A percentile compares a stretch with the other conserved stretches of the same genome.
Conservation (phyloP, 2,797 vertebrate species). For the Poeciliopsis presidionis region DNA sequence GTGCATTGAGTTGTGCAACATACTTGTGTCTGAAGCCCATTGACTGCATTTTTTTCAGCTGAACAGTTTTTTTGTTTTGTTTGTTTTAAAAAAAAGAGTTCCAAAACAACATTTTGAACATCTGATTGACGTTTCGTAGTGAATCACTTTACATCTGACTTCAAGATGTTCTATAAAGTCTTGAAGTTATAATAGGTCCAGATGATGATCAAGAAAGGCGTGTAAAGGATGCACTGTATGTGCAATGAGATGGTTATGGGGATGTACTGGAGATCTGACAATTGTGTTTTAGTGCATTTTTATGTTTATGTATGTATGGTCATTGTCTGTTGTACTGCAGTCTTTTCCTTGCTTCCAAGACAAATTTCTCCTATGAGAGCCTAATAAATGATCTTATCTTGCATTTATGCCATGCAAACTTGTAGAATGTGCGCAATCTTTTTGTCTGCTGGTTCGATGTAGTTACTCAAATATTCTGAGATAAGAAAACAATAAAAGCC, state of each 20-base stretch:
- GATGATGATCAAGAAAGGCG: no score
- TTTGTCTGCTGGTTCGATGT: not conserved
- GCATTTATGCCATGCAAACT: not conserved
- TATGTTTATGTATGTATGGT: not conserved
- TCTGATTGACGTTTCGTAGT: not conserved
- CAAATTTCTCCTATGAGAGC: no score
- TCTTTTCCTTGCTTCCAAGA: no score
- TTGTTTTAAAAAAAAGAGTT: not conserved
- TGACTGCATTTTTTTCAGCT: not conserved
- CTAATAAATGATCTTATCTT: no score
- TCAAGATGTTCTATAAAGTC: not conserved
- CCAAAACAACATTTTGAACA: not conserved
- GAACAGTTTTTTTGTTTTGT: not conserved
- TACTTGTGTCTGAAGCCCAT: not conserved
- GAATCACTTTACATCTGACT: not conserved
- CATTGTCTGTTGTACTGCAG: no score
- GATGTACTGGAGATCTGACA: no score
- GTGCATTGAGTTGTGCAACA: not conserved
- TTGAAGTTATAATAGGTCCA: not conserved
- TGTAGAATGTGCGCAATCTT: not conserved
- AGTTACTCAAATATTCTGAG: slow-evolving; percentile 37
- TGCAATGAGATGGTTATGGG: no score
- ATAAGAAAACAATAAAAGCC: slow-evolving; percentile 44
- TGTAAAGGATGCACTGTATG: no score
- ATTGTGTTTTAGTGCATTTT: no score